phyloP scores from a whole-genome alignment of 2,113 vertebrate species.

The Guaruba guarouba region DNA sequence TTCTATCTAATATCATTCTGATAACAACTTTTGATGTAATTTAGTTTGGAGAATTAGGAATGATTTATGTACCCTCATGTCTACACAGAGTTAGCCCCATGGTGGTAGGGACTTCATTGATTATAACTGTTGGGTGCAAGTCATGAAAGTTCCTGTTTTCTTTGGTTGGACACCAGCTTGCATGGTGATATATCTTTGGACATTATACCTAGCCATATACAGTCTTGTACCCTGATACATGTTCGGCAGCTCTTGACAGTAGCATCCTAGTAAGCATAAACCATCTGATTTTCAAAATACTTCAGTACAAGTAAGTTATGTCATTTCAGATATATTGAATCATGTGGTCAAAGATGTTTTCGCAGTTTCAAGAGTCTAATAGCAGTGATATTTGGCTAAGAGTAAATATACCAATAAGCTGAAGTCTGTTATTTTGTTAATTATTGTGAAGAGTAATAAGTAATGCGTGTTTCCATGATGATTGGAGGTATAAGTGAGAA shows the following conservation, averaged over 20 bases:
- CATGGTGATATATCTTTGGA: neutral
- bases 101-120: neutral
- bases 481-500: neutral
- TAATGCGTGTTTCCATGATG: neutral
- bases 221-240: neutral
- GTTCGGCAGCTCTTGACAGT: neutral
- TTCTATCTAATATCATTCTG: neutral
- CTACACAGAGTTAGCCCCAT: neutral
- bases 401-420: neutral
- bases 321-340: neutral
- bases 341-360: neutral
- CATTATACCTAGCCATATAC: neutral
- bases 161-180: neutral
- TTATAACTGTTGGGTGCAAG: neutral
- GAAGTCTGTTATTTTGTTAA: neutral
- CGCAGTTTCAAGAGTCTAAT: neutral
- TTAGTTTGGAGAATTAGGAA: fast-evolving
- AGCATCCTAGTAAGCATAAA: neutral
- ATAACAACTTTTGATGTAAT: neutral
- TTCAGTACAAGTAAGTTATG: neutral
- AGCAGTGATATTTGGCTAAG: neutral
- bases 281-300: neutral
- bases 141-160: neutral
- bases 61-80: neutral
- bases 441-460: neutral